Base-by-base conservation (phyloP, 2,113 vertebrate genomes). In the Neogobius melanostomus region DNA sequence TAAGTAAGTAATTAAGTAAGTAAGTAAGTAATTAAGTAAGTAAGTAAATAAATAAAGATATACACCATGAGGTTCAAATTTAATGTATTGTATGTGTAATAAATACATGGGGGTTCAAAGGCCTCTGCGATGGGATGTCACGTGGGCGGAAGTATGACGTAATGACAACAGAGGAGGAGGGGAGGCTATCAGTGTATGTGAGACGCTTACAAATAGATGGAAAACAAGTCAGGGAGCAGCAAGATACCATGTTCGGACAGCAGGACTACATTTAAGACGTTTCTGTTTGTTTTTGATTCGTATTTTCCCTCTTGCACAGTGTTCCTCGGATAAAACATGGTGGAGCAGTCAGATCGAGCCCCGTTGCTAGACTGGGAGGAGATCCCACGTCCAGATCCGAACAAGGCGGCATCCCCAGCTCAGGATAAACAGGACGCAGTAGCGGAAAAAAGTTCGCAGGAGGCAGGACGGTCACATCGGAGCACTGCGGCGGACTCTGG, bases 361-460 rank as follows among this genome's bases (percentile, higher is more conserved):
- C 95, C 95, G 88, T 93, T 98, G 69, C 92, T 98, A 72, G 93
- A 95, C 90, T 96, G 95, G 95, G 95, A 96, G 91, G 95, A 98
- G 92, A 92, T 94, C 83, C 95, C 95, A 8, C 93, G 93, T 64
- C 86, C 93, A 36, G 91, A 93, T 49, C 87, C 84, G 63, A 82
- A 65, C 83, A 86, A 79, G 64, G 68, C 86, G 74, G 80, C 52
- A 84, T 84, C 68, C 52, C 82, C 78, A 16, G 51, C 56, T 53
- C 71, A 79, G 63, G 84, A 72, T 71, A 86, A 79, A 28, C 42
- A 15, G 42, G 75, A 72, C 80, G 70, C 82, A n/a, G 57, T 53
- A 66, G 69, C 68, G 9, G 66, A 64, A 45, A 89, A 87, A 76
- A 87, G 76, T 82, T 85, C 81, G 43, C 76, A 82, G 9, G 17